phyloP scores from a whole-genome alignment of 2,797 vertebrate species.

The Zenarchopterus dispar region DNA sequence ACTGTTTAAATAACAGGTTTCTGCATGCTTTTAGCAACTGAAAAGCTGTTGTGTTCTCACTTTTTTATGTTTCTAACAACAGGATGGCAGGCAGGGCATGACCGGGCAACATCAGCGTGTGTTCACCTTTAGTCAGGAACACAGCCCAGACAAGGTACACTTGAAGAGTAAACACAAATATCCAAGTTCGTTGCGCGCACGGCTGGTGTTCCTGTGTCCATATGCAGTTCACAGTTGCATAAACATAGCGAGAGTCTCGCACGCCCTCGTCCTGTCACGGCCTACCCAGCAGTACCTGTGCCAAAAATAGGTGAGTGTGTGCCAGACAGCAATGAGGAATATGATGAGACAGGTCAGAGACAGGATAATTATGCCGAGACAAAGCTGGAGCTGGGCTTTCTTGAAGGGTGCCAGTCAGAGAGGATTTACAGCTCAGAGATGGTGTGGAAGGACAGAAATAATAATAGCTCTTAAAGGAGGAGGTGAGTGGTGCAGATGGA shows the following conservation, averaged over 20 bases:
- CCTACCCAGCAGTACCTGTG: constrained; percentile 21
- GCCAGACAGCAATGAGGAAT: constrained; percentile 39
- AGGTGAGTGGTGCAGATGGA: constrained; percentile 5
- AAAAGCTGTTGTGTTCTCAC: background rate
- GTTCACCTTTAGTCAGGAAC: constrained; percentile 22
- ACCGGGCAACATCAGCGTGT: constrained; percentile 17
- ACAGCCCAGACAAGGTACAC: constrained; percentile 32
- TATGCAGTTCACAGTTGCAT: background rate
- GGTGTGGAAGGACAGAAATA: constrained; percentile 37
- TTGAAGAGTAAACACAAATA: constrained; percentile 45
- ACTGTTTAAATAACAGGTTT: constrained; percentile 4
- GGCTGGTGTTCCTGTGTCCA: constrained; percentile 6
- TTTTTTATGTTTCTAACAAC: constrained; percentile 6
- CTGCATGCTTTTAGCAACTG: background rate
- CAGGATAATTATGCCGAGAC: constrained; percentile 54
- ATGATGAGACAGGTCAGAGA: constrained; percentile 67
- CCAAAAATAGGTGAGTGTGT: constrained; percentile 40
- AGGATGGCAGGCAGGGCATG: constrained; percentile 17
- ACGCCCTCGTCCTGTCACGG: background rate
- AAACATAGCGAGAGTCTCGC: background rate
- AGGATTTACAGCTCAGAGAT: constrained; percentile 50
- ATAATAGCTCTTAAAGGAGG: constrained; percentile 42
- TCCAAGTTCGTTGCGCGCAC: constrained; percentile 23
- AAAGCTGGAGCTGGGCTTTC: constrained; percentile 36
- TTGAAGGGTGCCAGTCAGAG: constrained; percentile 34